A percentile compares a stretch with the other conserved stretches of the same genome.
phyloP scores from a whole-genome alignment of 2,888 invertebrate species.

The Tetanocera ferruginea region DNA sequence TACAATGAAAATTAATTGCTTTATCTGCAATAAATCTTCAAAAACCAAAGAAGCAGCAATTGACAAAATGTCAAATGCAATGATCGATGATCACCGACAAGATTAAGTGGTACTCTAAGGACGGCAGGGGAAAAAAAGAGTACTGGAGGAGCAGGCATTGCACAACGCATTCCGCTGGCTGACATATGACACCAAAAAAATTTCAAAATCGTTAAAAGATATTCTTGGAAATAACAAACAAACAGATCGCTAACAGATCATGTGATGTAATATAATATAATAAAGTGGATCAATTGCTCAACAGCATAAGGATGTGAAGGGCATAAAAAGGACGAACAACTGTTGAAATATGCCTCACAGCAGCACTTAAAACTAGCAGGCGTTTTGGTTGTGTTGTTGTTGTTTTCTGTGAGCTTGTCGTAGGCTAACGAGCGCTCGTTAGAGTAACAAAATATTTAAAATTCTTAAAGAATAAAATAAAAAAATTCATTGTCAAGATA shows the following conservation, averaged over 20 bases:
- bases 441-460: conserved; percentile 26
- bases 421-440: neutral
- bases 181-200: conserved; percentile 3
- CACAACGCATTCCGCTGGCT: neutral
- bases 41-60: neutral
- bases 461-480: neutral
- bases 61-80: conserved; percentile 45
- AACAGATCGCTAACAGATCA: neutral
- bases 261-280: neutral
- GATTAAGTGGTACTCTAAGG: conserved; percentile 29
- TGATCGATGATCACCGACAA: conserved; percentile 51
- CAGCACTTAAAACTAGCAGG: neutral
- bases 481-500: neutral
- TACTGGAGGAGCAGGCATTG: neutral
- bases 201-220: neutral
- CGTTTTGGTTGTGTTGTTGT: neutral
- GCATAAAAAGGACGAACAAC: neutral
- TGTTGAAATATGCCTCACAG: neutral
- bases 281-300: conserved; percentile 10
- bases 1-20: too few species aligned
- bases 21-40: too few species aligned
- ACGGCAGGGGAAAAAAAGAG: neutral
- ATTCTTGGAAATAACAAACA: neutral
- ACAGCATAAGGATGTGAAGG: neutral
- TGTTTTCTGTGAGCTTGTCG: neutral